Evolutionary conservation across 2,113 vertebrate species (phyloP).

Genomic region (Myiopsitta monachus): DNA sequence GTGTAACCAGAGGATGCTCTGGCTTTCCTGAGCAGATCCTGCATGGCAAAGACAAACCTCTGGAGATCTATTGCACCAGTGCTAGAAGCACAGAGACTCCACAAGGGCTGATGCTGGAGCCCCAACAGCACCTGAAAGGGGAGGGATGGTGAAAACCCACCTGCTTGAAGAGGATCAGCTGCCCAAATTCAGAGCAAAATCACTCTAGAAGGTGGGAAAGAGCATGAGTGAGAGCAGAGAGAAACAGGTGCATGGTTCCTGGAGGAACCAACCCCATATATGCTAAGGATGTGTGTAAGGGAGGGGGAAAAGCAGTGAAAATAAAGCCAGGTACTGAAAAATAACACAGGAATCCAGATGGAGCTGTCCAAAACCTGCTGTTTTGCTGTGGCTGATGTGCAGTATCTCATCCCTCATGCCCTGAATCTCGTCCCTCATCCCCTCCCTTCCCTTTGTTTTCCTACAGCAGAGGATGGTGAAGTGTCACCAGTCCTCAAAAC

Average conservation of each 20-base stretch:
- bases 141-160: not conserved
- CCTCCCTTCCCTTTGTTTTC: not conserved
- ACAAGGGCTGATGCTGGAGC: fast-evolving
- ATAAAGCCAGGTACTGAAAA: not conserved
- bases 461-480: fast-evolving
- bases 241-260: not conserved
- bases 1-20: not conserved
- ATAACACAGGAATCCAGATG: slow-evolving; percentile 54
- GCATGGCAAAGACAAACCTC: not conserved
- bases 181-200: not conserved
- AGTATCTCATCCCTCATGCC: not conserved
- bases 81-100: fast-evolving
- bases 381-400: not conserved
- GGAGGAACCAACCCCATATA: not conserved
- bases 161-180: fast-evolving
- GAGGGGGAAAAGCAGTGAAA: not conserved
- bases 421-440: not conserved
- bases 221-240: not conserved
- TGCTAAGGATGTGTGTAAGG: not conserved
- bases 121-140: not conserved
- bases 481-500: not conserved
- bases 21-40: not conserved
- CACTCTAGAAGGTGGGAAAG: not conserved
- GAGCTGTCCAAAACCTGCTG: slow-evolving; percentile 14
- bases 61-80: not conserved